A percentile compares a stretch with the other conserved stretches of the same genome.
phyloP scores from a whole-genome alignment of 2,797 vertebrate species.

The Chiroxiphia lanceolata region DNA sequence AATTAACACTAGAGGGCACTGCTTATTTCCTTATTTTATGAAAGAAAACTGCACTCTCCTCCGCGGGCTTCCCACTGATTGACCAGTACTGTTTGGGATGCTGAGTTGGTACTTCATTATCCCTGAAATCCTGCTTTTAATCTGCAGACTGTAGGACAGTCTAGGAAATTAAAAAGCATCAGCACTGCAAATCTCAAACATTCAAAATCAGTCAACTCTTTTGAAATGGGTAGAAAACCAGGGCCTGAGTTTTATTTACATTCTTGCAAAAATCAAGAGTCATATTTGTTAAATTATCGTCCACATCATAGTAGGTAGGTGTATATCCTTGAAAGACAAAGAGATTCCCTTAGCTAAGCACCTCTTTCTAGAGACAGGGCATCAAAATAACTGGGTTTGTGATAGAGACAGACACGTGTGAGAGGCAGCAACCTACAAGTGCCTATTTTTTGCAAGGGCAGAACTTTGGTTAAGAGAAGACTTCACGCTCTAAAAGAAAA shows the following conservation, averaged over 20 bases:
- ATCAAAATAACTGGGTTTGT: not conserved
- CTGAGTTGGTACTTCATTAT: not conserved
- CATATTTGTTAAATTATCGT: not conserved
- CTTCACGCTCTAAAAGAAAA: not conserved
- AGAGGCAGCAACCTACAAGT: not conserved
- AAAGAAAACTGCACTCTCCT: not conserved
- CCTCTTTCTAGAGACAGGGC: not conserved
- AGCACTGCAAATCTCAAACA: not conserved
- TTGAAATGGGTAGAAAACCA: not conserved
- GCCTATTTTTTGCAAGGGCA: not conserved
- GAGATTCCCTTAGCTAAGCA: not conserved
- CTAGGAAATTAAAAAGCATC: not conserved
- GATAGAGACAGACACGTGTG: accelerated
- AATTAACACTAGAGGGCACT: conserved; percentile 56
- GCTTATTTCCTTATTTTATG: conserved; percentile 18
- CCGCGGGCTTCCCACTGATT: not conserved
- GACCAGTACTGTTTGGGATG: not conserved
- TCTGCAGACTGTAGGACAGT: not conserved
- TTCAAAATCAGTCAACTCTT: not conserved
- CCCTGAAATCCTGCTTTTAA: not conserved
- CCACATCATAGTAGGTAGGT: accelerated
- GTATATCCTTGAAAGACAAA: not conserved
- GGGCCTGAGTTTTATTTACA: not conserved
- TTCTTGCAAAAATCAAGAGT: not conserved
- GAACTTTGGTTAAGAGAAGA: not conserved